Conservation (phyloP, 2,113 vertebrate genomes). For the Eubucco bourcierii region DNA sequence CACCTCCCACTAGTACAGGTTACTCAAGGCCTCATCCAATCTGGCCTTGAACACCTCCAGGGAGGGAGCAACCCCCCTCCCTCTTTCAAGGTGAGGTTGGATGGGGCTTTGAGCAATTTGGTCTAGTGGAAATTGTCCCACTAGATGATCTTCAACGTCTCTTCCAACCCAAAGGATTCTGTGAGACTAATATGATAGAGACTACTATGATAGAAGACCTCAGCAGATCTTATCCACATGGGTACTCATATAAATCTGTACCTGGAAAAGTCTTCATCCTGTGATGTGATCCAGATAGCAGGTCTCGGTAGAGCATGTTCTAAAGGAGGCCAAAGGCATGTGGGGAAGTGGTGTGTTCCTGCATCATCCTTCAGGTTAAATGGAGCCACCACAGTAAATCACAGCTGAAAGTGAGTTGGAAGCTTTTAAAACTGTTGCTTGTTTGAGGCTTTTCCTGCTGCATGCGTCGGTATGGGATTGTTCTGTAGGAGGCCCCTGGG, state of each 20-base stretch:
- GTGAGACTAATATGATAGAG: no score
- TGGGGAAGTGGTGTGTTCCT: background rate
- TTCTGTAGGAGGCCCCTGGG: conserved; percentile 8
- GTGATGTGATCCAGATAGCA: background rate
- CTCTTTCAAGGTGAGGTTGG: background rate
- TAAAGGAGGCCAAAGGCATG: background rate
- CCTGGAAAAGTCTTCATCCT: background rate
- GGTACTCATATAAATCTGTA: background rate
- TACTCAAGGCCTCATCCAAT: no score
- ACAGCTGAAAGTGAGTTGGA: conserved; percentile 27
- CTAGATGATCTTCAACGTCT: background rate
- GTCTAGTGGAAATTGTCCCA: background rate
- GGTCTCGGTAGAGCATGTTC: background rate
- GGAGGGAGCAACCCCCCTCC: background rate
- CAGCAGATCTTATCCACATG: background rate
- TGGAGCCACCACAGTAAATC: conserved; percentile 7
- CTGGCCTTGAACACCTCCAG: no score
- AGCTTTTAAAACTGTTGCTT: background rate
- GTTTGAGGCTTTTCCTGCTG: conserved; percentile 28
- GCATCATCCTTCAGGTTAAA: background rate
- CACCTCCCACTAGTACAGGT: no score
- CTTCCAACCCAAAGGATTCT: background rate
- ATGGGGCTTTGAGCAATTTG: background rate
- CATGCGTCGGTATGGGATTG: background rate
- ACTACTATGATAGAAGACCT: background rate